Percentiles rank a stretch among this genome's conserved stretches.
Conservation (phyloP, 1,140 invertebrate species). For the Bilobella aurantiaca region DNA sequence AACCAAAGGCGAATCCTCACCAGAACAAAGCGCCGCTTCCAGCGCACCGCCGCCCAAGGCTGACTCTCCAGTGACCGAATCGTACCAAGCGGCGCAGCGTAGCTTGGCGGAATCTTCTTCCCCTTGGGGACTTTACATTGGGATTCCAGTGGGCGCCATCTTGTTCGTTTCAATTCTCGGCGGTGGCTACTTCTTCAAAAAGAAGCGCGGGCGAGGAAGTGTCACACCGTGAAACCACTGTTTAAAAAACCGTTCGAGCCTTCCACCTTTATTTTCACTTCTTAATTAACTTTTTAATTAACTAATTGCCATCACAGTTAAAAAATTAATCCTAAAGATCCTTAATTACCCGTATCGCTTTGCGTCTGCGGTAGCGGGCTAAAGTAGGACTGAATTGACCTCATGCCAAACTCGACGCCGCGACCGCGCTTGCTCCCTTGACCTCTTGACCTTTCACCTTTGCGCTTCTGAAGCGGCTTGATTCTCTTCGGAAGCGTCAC, state of each 20-base stretch:
- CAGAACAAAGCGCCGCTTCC: neutral
- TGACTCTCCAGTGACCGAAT: neutral
- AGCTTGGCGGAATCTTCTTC: neutral
- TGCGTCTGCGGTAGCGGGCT: neutral
- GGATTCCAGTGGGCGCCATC: neutral
- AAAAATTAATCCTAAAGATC: too few relatives aligned
- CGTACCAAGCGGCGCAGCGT: neutral
- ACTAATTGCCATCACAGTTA: too few relatives aligned
- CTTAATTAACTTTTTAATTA: too few relatives aligned
- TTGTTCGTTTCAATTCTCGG: neutral
- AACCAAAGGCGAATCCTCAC: neutral
- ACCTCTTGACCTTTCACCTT: neutral
- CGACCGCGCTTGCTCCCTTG: slow-evolving; percentile 14
- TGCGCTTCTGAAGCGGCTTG: slow-evolving; percentile 7
- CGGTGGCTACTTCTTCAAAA: neutral
- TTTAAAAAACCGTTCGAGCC: too few relatives aligned
- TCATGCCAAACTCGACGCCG: neutral
- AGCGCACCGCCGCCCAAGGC: neutral
- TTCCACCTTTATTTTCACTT: too few relatives aligned
- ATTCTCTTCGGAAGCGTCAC: neutral
- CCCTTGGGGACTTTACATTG: neutral
- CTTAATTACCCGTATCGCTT: too few relatives aligned
- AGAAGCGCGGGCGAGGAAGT: neutral
- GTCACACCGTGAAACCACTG: neutral
- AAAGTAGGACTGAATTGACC: slow-evolving; percentile 22